phyloP scores from a whole-genome alignment of 2,797 vertebrate genomes.

The Prionace glauca region DNA sequence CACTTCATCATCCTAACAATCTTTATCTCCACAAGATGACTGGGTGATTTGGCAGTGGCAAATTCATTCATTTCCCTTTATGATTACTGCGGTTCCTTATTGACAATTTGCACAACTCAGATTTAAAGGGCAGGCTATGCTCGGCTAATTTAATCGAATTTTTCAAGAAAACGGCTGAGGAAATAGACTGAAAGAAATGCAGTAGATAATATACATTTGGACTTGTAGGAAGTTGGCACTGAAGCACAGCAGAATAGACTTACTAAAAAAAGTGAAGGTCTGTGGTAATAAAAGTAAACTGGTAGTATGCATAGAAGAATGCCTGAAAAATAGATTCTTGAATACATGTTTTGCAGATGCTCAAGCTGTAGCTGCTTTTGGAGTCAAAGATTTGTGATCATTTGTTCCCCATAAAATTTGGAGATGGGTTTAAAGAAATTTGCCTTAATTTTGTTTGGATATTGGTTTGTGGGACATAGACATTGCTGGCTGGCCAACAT shows the following conservation, averaged over 20 bases:
- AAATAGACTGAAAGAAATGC: background rate
- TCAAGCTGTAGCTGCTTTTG: background rate
- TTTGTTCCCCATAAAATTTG: background rate
- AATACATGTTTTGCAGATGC: background rate
- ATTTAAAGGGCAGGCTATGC: constrained; percentile 7
- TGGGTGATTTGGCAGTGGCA: background rate
- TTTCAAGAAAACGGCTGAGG: background rate
- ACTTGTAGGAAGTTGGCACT: background rate
- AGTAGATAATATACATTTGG: background rate
- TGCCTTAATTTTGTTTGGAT: background rate
- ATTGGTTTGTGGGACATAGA: no score
- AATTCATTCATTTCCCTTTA: background rate
- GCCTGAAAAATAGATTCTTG: background rate
- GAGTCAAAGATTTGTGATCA: background rate
- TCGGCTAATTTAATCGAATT: constrained; percentile 9
- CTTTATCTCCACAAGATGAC: constrained; percentile 3
- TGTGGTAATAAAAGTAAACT: background rate
- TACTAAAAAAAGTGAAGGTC: background rate
- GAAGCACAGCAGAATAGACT: background rate
- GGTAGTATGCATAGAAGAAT: background rate
- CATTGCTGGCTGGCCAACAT: no score
- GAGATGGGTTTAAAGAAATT: background rate
- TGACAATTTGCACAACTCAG: background rate
- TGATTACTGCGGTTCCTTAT: constrained; percentile 32
- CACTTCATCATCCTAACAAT: background rate